A percentile compares a stretch with the other conserved stretches of the same genome.
phyloP scores from a whole-genome alignment of 2,797 vertebrate species.

The Harpagifer antarcticus region DNA sequence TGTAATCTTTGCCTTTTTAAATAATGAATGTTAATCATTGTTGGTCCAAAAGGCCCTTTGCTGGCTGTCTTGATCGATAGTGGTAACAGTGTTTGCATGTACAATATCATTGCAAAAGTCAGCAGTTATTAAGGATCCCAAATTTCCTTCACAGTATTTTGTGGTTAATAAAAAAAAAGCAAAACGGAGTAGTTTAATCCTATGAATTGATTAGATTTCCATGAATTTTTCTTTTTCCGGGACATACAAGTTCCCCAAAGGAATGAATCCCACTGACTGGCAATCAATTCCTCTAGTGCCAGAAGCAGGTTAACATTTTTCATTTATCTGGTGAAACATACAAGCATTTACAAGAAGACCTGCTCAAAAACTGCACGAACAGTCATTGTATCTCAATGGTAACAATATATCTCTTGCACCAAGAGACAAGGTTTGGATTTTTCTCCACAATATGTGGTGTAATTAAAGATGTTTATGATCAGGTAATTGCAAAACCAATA shows the following conservation, averaged over 20 bases:
- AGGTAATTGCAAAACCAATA: background rate
- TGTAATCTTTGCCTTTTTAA: slow-evolving; percentile 16
- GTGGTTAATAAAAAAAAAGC: background rate
- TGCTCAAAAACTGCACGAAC: background rate
- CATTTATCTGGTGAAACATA: background rate
- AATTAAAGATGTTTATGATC: no score
- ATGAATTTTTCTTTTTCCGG: background rate
- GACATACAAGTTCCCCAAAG: background rate
- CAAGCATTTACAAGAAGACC: background rate
- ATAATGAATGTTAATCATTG: slow-evolving; percentile 27
- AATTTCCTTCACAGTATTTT: background rate
- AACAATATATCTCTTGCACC: no score
- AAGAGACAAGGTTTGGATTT: no score
- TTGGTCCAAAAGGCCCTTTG: slow-evolving; percentile 10
- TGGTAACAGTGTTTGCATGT: slow-evolving; percentile 18
- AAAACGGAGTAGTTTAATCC: background rate
- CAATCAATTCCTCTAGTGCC: no score
- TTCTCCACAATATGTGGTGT: no score
- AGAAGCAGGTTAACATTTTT: background rate
- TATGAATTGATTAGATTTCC: background rate
- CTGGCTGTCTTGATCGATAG: slow-evolving; percentile 34
- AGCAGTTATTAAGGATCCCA: slow-evolving; percentile 2
- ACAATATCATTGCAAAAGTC: background rate
- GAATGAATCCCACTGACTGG: background rate
- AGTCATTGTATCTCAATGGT: background rate